Evolutionary conservation across 2,113 vertebrate species (phyloP), one percentile per base, ranked within the genome.

Genomic region (Etheostoma spectabile): DNA sequence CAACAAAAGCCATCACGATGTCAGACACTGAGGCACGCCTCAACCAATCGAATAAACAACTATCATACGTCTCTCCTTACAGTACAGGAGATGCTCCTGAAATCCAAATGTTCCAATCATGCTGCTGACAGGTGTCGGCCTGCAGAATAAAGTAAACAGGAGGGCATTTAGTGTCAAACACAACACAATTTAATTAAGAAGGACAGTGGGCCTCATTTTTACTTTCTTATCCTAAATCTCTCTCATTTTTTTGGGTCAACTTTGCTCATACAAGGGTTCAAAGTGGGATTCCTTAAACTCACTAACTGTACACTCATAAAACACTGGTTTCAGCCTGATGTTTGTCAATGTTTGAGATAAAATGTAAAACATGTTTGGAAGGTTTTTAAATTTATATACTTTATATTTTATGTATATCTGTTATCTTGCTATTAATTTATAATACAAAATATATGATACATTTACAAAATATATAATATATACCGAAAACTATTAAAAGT

Each of bases 41-140:
- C 7, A 27, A 48, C 6, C 38, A 45, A 3, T 52, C 18, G 38
- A 21, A 27, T 4, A 16, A 12, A 64, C 2, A 62, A 57, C 18
- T 5, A 16, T 48, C 48, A 45, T 19, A 27, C 1, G 55, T 33
- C 0, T 45, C 84, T 93, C 95, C 98, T 98, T 93, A 99, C 98
- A 97, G 89, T 99, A 99, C 79, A 99, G 94, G 67, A 99, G 96
- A 91, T 99, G 97, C 59, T 99, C 98, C 79, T 99, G 97, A 91
- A 99, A 97, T 86, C 97, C 97, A 62, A 97, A 97, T 0, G 96
- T 93, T 92, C 94, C 95, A 52, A 99, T 96, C 94, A 99, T 93
- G 89, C 89, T 96, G 95, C 90, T 97, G 87, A 99, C 90, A 74
- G 96, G 90, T 42, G 96, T 99, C 38, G 98, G 98, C 81, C 98